phyloP scores from a whole-genome alignment of 2,113 vertebrate species.

The Entelurus aequoreus region DNA sequence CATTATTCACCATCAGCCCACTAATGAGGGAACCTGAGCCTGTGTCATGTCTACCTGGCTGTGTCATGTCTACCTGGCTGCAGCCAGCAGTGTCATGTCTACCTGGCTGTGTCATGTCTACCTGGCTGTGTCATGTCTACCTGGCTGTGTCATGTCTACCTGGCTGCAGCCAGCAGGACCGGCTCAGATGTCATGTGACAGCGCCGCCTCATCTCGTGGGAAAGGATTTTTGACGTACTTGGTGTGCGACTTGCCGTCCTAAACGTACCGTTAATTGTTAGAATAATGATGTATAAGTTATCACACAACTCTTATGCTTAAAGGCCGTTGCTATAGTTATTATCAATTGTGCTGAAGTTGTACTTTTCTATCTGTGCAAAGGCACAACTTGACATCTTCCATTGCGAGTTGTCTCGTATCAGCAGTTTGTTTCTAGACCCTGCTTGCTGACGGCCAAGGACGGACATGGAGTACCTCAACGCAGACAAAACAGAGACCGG shows the following conservation, averaged over 20 bases:
- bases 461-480: too few species aligned
- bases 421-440: too few species aligned
- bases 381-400: too few species aligned
- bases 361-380: too few species aligned
- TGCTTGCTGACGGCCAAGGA: too few species aligned
- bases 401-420: too few species aligned
- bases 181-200: constrained; percentile 18
- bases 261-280: neutral
- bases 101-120: constrained; percentile 4
- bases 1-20: constrained; percentile 60
- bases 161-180: constrained; percentile 3
- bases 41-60: too few species aligned
- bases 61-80: neutral
- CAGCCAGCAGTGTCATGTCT: constrained; percentile 12
- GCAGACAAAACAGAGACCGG: too few species aligned
- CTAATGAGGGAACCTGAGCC: constrained; percentile 68
- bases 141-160: neutral
- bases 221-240: constrained; percentile 12
- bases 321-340: too few species aligned
- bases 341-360: too few species aligned
- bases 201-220: neutral
- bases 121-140: constrained; percentile 6
- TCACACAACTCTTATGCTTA: too few species aligned
- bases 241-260: constrained; percentile 2
- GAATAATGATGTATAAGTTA: too few species aligned